A percentile compares a stretch with the other conserved stretches of the same genome.
Conservation (phyloP, 2,113 vertebrate genomes). For the Pseudolaguvia tuberculata region DNA sequence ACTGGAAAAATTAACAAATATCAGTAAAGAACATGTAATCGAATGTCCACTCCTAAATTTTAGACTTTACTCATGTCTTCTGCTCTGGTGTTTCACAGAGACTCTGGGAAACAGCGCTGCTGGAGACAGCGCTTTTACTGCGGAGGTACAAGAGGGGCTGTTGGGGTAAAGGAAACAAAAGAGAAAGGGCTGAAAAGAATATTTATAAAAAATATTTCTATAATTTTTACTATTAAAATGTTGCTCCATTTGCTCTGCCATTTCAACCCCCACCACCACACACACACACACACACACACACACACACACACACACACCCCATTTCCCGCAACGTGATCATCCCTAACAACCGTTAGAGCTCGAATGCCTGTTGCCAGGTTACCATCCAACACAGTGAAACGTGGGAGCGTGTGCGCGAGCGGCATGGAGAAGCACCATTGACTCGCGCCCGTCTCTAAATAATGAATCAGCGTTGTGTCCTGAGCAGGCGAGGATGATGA, state of each 20-base stretch:
- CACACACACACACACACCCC: too few species aligned
- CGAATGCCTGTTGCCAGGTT: constrained; percentile 59
- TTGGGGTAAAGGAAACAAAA: not conserved
- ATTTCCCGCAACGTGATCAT: too few species aligned
- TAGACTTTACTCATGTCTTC: too few species aligned
- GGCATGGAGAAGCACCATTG: constrained; percentile 50
- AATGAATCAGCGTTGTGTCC: constrained; percentile 49
- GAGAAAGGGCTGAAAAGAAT: not conserved
- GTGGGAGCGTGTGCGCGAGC: constrained; percentile 34
- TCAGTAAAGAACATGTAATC: too few species aligned
- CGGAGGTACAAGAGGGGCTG: not conserved
- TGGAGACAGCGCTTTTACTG: constrained; percentile 29
- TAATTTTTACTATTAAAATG: too few species aligned
- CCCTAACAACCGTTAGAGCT: constrained; percentile 45
- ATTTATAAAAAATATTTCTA: too few species aligned
- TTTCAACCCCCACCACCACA: constrained; percentile 38
- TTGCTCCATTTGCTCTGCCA: constrained; percentile 32
- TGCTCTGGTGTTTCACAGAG: too few species aligned
- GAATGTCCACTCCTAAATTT: too few species aligned
- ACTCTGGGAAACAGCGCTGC: constrained; percentile 16
- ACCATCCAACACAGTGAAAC: constrained; percentile 49
- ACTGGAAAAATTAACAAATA: too few species aligned
- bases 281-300: too few species aligned
- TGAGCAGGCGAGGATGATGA: constrained; percentile 43
- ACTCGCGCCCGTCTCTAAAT: constrained; percentile 49